Evolutionary conservation across 2,113 vertebrate genomes (phyloP).

Genomic region (Ondatra zibethicus): DNA sequence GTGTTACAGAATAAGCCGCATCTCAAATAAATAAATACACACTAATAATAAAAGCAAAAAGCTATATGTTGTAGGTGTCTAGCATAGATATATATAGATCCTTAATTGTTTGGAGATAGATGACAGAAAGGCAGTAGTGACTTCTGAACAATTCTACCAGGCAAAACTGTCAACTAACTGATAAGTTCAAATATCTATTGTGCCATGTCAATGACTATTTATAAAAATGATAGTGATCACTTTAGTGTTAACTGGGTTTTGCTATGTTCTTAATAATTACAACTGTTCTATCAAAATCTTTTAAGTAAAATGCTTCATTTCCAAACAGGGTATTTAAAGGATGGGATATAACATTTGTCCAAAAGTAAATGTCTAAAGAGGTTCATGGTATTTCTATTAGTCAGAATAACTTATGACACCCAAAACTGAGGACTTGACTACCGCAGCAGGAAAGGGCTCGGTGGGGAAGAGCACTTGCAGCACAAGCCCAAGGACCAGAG

Average conservation of each 20-base stretch:
- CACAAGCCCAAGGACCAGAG: neutral
- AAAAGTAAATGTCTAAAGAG: conserved; percentile 4
- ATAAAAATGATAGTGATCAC: neutral
- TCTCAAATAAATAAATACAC: neutral
- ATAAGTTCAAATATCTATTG: conserved; percentile 21
- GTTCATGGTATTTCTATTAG: neutral
- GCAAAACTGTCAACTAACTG: conserved; percentile 55
- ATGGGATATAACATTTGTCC: neutral
- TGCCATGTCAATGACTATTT: neutral
- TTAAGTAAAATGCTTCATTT: conserved; percentile 20
- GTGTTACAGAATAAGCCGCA: neutral
- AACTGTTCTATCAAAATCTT: conserved; percentile 35
- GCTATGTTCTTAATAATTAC: neutral
- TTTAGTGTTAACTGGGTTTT: conserved; percentile 17
- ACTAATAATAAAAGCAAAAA: neutral
- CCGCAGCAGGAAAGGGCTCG: neutral
- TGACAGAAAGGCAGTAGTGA: neutral
- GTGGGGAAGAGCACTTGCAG: too few relatives aligned
- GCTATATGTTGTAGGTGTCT: neutral
- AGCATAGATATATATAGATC: neutral
- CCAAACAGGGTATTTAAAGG: neutral
- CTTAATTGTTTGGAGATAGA: neutral
- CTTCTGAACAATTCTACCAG: conserved; percentile 13
- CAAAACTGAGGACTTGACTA: conserved; percentile 17
- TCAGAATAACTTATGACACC: neutral